A percentile compares a stretch with the other conserved stretches of the same genome.
phyloP scores from a whole-genome alignment of 2,888 invertebrate species.

The Machimus rusticus region DNA sequence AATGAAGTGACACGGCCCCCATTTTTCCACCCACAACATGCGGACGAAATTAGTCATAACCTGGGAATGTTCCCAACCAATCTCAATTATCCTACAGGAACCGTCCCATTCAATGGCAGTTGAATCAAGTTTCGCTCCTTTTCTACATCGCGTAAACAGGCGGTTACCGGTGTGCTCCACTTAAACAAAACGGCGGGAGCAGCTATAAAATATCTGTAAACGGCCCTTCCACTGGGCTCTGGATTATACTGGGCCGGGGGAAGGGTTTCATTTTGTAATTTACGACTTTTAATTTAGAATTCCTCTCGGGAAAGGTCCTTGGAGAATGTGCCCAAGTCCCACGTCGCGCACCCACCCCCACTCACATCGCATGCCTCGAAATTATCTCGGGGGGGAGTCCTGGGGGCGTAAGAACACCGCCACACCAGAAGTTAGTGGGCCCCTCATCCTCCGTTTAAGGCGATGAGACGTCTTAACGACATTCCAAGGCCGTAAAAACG shows the following conservation, averaged over 20 bases:
- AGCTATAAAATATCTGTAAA: slow-evolving; percentile 1
- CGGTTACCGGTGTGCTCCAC: neutral
- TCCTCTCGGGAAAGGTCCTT: slow-evolving; percentile 17
- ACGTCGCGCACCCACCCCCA: neutral
- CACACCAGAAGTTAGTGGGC: neutral
- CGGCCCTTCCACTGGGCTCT: neutral
- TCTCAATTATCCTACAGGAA: neutral
- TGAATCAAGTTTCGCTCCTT: neutral
- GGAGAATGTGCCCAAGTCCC: neutral
- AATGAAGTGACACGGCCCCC: neutral
- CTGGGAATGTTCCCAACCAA: neutral
- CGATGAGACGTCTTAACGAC: slow-evolving; percentile 24
- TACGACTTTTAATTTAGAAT: slow-evolving; percentile 43
- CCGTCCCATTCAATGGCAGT: neutral
- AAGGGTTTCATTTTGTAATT: slow-evolving; percentile 30
- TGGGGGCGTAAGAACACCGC: neutral
- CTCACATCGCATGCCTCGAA: neutral
- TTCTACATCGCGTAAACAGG: neutral
- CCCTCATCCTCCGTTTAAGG: neutral
- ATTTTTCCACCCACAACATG: neutral
- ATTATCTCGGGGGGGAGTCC: neutral
- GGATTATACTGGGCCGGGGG: neutral
- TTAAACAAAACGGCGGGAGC: neutral
- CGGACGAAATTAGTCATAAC: neutral
- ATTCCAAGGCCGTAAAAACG: slow-evolving; percentile 32